Base-by-base conservation (phyloP, 2,888 invertebrate species). In the Lepetodrilus schrolli region DNA sequence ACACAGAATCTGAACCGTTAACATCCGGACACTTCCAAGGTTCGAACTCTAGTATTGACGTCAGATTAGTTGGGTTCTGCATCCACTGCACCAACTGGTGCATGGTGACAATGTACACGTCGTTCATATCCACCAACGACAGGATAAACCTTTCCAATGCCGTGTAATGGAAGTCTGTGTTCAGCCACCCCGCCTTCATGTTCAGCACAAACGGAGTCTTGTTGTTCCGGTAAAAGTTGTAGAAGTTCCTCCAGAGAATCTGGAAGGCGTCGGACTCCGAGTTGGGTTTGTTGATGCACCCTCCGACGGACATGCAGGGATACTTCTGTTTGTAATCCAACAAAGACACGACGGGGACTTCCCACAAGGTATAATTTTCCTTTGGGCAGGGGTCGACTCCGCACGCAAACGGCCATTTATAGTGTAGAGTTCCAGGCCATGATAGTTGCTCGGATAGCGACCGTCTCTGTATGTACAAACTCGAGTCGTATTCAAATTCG, bases 161-260 rank as follows among this genome's bases (percentile, higher is more conserved):
- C 21, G 70, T 72, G 23, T 76, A 49, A n/a, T 74, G 68, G 51
- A 66, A 37, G 21, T 72, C 71, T n/a, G 66, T 70, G 20, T 72
- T 66, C 81, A 96, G 93, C 96, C 96, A 96, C 0, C 93, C 93
- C 0, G 95, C 93, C 88, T 95, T 95, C 74, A 96, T 93, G 87
- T 95, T 95, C 21, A 96, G 91, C 0, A 96, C 95, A 78, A 94
- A 93, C 0, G 96, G 96, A 0, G 96, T 96, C 74, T 82, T 70
- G 84, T 92, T 94, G 5, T 92, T 91, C 0, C 91, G 80, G 87
- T 94, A 94, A 79, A 94, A 93, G 0, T 92, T 91, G 47, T 93
- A 94, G 88, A 96, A 96, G 90, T 96, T 96, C 78, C 93, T 92
- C 38, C 92, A 86, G 82, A 94, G 93, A 89, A 93, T 93, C 8